A percentile compares a stretch with the other conserved stretches of the same genome.
Conservation (phyloP, 1,140 invertebrate species). For the Papilio xuthus region DNA sequence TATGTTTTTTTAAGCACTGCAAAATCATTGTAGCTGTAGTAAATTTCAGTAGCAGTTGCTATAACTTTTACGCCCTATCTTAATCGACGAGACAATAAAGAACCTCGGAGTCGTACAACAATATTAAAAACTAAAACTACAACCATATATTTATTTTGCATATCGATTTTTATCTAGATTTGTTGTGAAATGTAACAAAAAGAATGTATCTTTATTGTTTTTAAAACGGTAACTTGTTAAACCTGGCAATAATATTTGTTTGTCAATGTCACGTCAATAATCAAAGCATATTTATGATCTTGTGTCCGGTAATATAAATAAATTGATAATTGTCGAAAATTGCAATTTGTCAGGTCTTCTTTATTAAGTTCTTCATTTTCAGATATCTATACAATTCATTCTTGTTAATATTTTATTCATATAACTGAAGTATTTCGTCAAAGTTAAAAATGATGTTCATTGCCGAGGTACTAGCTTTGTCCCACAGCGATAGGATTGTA, state of each 20-base stretch:
- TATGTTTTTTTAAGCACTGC: background rate
- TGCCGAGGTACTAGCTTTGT: background rate
- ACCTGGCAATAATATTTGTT: background rate
- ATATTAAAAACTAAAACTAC: too few relatives aligned
- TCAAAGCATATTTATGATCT: background rate
- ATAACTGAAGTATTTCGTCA: constrained; percentile 33
- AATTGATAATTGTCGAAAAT: background rate
- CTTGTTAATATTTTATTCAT: constrained; percentile 37
- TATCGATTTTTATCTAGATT: too few relatives aligned
- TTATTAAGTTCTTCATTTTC: background rate
- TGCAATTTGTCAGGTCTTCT: background rate
- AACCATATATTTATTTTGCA: too few relatives aligned
- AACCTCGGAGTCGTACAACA: too few relatives aligned
- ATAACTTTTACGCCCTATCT: too few relatives aligned
- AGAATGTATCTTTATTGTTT: background rate
- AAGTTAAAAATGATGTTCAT: constrained; percentile 17
- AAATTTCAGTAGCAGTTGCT: too few relatives aligned
- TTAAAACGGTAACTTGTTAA: background rate
- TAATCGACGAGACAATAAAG: too few relatives aligned
- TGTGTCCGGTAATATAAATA: background rate
- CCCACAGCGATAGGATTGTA: background rate
- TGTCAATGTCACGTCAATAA: background rate
- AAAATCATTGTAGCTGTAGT: background rate
- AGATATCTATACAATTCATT: constrained; percentile 2
- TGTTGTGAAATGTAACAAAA: too few relatives aligned